Base-by-base conservation (phyloP, 2,797 vertebrate species). In the Myoxocephalus aenaeus region DNA sequence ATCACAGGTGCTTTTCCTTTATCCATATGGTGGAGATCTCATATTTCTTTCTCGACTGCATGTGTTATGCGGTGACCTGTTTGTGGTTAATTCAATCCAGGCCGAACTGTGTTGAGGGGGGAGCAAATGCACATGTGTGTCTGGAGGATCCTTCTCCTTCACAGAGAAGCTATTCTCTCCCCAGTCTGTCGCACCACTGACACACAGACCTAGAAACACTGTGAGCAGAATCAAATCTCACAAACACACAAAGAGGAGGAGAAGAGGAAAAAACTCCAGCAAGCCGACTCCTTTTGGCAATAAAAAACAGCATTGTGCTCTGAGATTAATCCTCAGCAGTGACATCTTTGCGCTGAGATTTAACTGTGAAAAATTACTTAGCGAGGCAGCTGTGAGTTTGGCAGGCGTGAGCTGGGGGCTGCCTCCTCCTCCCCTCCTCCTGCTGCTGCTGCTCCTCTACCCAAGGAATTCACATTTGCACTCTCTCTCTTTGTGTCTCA, bases 191-290 rank as follows among this genome's bases (percentile, higher is more conserved):
- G 84, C 78, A 34, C 82, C 83, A 86, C 86, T 93, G 93, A 95
- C 93, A 94, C 90, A 95, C 89, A 94, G 92, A 94, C 93, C 92
- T 74, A 94, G 90, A 95, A 93, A 94, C 86, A 67, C 87, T 68
- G 85, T 53, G 34, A 83, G 82, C 82, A 89, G 81, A 87, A 90
- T 93, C 67, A 83, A 85, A 88, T 87, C 79, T 68, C 53, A 65
- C 86, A 86, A 72, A 86, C 59, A 69, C 50, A 50, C 25, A 13
- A 70, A 51, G 61, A 70, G 66, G 42, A 74, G 73, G 69, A 54
- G 57, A 57, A 77, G 64, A 65, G 57, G 46, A 66, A 53, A 82
- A 87, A 89, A 76, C 75, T 80, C 87, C 81, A 51, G 82, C 76
- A 65, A 86, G 87, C 77, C 64, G 81, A 91, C 84, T 94, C 90